A percentile compares a stretch with the other conserved stretches of the same genome.
phyloP scores from a whole-genome alignment of 92 coral and sea anemone genomes.

The Porites divaricata region DNA sequence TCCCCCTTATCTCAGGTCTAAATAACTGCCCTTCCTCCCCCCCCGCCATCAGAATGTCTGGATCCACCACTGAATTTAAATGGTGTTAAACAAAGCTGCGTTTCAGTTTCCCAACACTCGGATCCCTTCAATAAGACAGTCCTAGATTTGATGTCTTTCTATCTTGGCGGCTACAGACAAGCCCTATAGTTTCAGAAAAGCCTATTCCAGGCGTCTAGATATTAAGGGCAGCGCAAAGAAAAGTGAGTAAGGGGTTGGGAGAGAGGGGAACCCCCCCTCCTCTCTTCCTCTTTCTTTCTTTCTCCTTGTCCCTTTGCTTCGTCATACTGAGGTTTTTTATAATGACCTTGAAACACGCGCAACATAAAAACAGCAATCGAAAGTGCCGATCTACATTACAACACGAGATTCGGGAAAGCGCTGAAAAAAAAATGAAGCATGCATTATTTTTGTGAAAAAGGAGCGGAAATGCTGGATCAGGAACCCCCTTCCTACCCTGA shows the following conservation, averaged over 20 bases:
- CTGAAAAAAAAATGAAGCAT: slow-evolving; percentile 8
- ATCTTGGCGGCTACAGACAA: not conserved
- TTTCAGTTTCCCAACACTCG: too few species aligned
- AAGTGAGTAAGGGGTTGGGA: slow-evolving; percentile 20
- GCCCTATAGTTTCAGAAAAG: not conserved
- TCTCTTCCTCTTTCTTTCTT: slow-evolving; percentile 8
- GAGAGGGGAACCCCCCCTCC: not conserved
- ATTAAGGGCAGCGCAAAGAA: slow-evolving; percentile 11
- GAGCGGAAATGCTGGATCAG: slow-evolving; percentile 20
- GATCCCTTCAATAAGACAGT: not conserved
- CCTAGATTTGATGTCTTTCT: not conserved
- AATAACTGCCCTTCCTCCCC: too few species aligned
- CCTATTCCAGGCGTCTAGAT: slow-evolving; percentile 19
- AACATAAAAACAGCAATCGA: slow-evolving; percentile 7
- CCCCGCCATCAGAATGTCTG: too few species aligned
- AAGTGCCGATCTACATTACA: slow-evolving; percentile 12
- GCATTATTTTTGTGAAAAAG: slow-evolving; percentile 17
- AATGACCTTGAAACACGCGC: slow-evolving; percentile 6
- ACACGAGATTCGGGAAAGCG: slow-evolving; percentile 9
- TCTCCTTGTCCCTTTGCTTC: slow-evolving; percentile 15
- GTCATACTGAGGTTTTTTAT: slow-evolving; percentile 17
- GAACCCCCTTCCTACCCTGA: slow-evolving; percentile 17
- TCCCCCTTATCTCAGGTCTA: too few species aligned
- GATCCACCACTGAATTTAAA: too few species aligned
- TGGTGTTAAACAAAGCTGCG: too few species aligned